Conservation (phyloP, 2,797 vertebrate genomes). For the Enteromius mattozi region DNA sequence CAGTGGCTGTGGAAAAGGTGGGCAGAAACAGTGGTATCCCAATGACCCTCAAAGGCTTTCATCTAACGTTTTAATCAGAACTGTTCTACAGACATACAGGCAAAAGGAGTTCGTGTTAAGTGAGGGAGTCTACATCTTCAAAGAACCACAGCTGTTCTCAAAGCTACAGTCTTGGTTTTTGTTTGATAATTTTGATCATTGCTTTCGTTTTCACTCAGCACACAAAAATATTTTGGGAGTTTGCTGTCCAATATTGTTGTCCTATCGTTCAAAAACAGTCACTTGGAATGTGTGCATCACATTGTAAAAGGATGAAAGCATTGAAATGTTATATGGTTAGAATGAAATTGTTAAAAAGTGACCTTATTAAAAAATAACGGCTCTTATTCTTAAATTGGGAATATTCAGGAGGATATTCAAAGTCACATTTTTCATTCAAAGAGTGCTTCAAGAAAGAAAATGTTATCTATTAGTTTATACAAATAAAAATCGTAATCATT, state of each 20-base stretch:
- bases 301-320: not conserved
- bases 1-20: conserved; percentile 27
- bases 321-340: not conserved
- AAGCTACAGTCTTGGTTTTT: not conserved
- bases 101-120: not conserved
- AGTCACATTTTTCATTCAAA: too few relatives aligned
- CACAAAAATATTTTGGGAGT: not conserved
- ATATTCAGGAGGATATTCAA: not conserved
- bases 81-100: conserved; percentile 23
- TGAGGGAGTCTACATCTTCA: conserved; percentile 12
- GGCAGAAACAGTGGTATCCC: conserved; percentile 44
- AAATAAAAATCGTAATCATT: not conserved
- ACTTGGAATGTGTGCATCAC: not conserved
- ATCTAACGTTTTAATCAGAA: conserved; percentile 49
- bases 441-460: too few relatives aligned
- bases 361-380: not conserved
- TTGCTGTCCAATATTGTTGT: not conserved
- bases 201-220: not conserved
- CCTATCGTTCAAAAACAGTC: not conserved
- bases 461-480: not conserved
- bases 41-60: conserved; percentile 49
- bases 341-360: not conserved
- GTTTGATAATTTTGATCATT: too few relatives aligned
- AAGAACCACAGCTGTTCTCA: conserved; percentile 9
- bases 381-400: not conserved